These are phyloP conservation scores for Pundamilia nyererei DNA, from an alignment of 2,113 vertebrate genomes.

Conservation along the genomic window DNA sequence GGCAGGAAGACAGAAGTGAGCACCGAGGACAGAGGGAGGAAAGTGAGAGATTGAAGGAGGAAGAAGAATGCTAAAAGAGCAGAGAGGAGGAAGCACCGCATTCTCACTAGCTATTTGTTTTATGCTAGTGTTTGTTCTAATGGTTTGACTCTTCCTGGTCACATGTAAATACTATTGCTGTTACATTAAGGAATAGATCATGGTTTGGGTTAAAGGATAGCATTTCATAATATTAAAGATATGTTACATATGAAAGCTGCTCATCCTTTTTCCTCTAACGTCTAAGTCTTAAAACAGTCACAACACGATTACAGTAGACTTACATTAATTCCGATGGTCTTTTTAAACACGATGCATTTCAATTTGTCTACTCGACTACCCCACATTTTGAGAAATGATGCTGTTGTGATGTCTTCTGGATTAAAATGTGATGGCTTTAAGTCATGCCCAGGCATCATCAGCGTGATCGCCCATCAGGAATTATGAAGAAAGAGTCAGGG, in stretches of 20 bases:
- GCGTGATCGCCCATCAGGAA: neutral
- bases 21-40: neutral
- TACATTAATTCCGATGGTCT: neutral
- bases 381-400: accelerated
- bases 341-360: neutral
- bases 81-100: neutral
- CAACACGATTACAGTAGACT: neutral
- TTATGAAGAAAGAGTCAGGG: neutral
- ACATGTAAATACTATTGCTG: neutral
- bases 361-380: accelerated
- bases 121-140: neutral
- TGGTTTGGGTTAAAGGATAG: neutral
- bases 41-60: neutral
- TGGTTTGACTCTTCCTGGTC: neutral
- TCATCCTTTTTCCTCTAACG: neutral
- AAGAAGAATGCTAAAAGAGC: neutral
- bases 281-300: neutral
- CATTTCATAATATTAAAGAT: neutral
- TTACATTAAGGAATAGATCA: neutral
- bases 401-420: neutral
- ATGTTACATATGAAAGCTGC: neutral
- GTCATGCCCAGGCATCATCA: neutral
- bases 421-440: neutral
- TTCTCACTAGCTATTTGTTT: neutral
- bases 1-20: neutral